These are phyloP conservation scores for Amphipyra berbera DNA, from an alignment of 2,888 invertebrate species.

Conservation along the genomic window DNA sequence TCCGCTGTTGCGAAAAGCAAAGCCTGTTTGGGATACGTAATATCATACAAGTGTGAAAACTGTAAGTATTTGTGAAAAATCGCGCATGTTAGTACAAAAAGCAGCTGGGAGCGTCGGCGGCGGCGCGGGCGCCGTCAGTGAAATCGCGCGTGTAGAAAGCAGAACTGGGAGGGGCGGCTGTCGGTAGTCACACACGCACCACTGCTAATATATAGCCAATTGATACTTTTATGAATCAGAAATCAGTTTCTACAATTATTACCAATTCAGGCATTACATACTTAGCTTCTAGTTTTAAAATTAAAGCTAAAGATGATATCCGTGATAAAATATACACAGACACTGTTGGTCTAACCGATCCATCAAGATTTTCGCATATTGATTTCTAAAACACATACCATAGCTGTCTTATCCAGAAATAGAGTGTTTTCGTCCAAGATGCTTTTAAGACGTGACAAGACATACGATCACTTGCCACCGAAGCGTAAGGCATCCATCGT, in stretches of 20 bases:
- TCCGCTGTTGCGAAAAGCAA: slow-evolving; percentile 15
- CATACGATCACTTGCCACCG: slow-evolving; percentile 40
- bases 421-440: slow-evolving; percentile 31
- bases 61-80: slow-evolving; percentile 80
- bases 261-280: background rate
- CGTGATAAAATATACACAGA: slow-evolving; percentile 24
- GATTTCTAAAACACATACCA: slow-evolving; percentile 15
- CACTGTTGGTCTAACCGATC: slow-evolving; percentile 9
- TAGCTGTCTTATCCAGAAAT: slow-evolving; percentile 28
- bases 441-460: slow-evolving; percentile 49
- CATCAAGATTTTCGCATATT: slow-evolving; percentile 26
- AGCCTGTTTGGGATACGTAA: slow-evolving; percentile 42
- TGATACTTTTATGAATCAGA: slow-evolving; percentile 53
- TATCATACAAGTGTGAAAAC: slow-evolving; percentile 71
- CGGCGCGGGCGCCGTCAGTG: slow-evolving; percentile 76
- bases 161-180: slow-evolving; percentile 83
- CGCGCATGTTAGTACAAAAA: slow-evolving; percentile 77
- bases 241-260: slow-evolving; percentile 21
- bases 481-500: slow-evolving; percentile 44
- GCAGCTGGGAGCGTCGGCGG: slow-evolving; percentile 56
- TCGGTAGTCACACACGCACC: slow-evolving; percentile 72
- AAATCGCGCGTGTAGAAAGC: slow-evolving; percentile 90
- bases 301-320: no score
- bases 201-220: slow-evolving; percentile 67
- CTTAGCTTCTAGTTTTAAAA: slow-evolving; percentile 22